Evolutionary conservation across 1,140 invertebrate species (phyloP).

Genomic region (Scaptodrosophila lebanonensis): DNA sequence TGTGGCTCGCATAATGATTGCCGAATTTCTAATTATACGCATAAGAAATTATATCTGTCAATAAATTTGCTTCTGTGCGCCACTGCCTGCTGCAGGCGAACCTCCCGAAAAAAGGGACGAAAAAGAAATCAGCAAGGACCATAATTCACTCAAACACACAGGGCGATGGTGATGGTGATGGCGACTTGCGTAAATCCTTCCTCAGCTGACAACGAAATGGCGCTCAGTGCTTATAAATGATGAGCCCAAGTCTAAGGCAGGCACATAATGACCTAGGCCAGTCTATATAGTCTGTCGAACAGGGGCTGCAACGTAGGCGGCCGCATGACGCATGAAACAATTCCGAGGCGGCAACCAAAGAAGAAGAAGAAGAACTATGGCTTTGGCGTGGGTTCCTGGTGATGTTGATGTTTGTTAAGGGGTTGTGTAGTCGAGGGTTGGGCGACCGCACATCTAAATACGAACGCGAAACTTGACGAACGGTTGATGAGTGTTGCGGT

Average conservation of each 20-base stretch:
- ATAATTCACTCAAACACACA: slow-evolving; percentile 68
- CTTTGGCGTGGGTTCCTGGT: slow-evolving; percentile 39
- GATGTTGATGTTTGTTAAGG: slow-evolving; percentile 44
- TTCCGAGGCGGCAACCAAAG: slow-evolving; percentile 39
- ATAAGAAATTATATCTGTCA: slow-evolving; percentile 76
- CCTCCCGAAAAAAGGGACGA: slow-evolving; percentile 56
- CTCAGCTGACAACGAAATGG: slow-evolving; percentile 67
- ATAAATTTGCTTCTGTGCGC: slow-evolving; percentile 72
- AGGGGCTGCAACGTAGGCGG: too few species aligned
- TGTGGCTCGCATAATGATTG: slow-evolving; percentile 68
- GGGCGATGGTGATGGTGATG: slow-evolving; percentile 11
- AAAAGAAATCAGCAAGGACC: slow-evolving; percentile 65
- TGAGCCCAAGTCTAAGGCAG: slow-evolving; percentile 50
- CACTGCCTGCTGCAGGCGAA: slow-evolving; percentile 16
- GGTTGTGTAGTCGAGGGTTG: too few species aligned
- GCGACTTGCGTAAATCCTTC: slow-evolving; percentile 64
- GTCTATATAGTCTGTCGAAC: too few species aligned
- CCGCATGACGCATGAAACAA: slow-evolving; percentile 67
- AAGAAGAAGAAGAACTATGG: not conserved
- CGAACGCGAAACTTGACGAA: too few species aligned
- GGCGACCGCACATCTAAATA: too few species aligned
- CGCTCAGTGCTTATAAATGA: slow-evolving; percentile 70
- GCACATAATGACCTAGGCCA: slow-evolving; percentile 64
- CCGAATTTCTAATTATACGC: slow-evolving; percentile 76
- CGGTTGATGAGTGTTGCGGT: too few species aligned